A percentile compares a stretch with the other conserved stretches of the same genome.
phyloP scores from a whole-genome alignment of 2,113 vertebrate genomes.

The Leptocoma aspasia region DNA sequence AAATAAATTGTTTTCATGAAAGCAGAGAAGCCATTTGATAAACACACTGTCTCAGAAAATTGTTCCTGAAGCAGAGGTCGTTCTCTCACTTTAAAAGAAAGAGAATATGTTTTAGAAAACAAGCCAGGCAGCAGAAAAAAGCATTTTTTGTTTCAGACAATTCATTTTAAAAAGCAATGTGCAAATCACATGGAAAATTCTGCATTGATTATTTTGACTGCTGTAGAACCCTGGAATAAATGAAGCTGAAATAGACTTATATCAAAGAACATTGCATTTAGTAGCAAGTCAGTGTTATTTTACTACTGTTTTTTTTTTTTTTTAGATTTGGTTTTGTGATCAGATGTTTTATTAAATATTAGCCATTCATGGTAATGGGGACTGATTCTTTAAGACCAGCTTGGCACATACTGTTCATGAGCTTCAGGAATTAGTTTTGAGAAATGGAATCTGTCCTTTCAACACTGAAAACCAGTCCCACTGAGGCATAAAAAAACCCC shows the following conservation, averaged over 20 bases:
- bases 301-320: neutral
- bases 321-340: conserved; percentile 20
- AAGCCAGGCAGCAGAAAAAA: conserved; percentile 61
- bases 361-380: neutral
- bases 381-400: neutral
- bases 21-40: conserved; percentile 77
- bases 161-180: conserved; percentile 62
- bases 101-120: conserved; percentile 71
- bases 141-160: conserved; percentile 63
- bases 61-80: conserved; percentile 77
- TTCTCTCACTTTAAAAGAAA: conserved; percentile 74
- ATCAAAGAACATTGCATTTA: conserved; percentile 49
- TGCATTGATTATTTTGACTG: conserved; percentile 57
- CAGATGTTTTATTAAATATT: conserved; percentile 48
- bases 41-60: conserved; percentile 76
- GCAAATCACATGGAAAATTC: conserved; percentile 70
- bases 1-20: conserved; percentile 82
- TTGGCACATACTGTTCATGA: neutral
- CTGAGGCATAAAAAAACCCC: neutral
- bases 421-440: neutral
- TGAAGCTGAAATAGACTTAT: conserved; percentile 35
- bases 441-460: neutral
- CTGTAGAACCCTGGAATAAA: conserved; percentile 52
- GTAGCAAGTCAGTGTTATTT: neutral
- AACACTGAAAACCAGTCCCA: neutral